Evolutionary conservation across 2,797 vertebrate species (phyloP).

Genomic region (Hydrophis major): DNA sequence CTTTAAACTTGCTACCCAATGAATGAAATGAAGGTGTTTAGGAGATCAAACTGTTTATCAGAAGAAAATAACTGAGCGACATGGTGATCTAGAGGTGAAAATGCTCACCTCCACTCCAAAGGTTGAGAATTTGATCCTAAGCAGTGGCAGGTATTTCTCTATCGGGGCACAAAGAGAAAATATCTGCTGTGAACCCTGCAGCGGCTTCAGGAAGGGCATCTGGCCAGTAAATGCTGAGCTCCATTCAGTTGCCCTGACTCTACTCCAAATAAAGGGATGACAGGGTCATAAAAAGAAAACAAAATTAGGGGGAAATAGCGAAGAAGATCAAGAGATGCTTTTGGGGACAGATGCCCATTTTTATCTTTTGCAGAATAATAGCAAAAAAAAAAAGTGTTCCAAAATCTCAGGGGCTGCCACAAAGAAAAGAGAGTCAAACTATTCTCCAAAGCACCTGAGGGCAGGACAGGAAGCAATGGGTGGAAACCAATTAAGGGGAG

Average conservation of each 20-base stretch:
- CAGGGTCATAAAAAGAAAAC: background rate
- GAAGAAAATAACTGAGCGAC: conserved; percentile 18
- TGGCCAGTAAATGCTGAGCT: accelerated
- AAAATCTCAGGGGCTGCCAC: too few relatives aligned
- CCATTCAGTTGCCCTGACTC: background rate
- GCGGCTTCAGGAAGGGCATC: background rate
- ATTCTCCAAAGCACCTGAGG: too few relatives aligned
- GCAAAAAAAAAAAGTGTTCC: too few relatives aligned
- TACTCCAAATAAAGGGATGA: background rate
- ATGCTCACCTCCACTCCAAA: too few relatives aligned
- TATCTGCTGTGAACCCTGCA: background rate
- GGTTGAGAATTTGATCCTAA: background rate
- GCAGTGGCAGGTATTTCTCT: background rate
- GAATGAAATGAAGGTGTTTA: conserved; percentile 28
- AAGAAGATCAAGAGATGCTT: conserved; percentile 39
- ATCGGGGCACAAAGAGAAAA: background rate
- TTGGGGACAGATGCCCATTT: conserved; percentile 38
- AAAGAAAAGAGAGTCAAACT: too few relatives aligned
- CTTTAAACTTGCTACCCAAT: conserved; percentile 29
- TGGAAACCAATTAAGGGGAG: too few relatives aligned
- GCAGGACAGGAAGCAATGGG: too few relatives aligned
- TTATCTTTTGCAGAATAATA: conserved; percentile 20
- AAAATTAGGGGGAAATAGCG: conserved; percentile 18
- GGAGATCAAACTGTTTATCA: conserved; percentile 36
- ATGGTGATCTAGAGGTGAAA: too few relatives aligned